Conservation (phyloP, 2,113 vertebrate genomes). For the Odocoileus hemionus region DNA sequence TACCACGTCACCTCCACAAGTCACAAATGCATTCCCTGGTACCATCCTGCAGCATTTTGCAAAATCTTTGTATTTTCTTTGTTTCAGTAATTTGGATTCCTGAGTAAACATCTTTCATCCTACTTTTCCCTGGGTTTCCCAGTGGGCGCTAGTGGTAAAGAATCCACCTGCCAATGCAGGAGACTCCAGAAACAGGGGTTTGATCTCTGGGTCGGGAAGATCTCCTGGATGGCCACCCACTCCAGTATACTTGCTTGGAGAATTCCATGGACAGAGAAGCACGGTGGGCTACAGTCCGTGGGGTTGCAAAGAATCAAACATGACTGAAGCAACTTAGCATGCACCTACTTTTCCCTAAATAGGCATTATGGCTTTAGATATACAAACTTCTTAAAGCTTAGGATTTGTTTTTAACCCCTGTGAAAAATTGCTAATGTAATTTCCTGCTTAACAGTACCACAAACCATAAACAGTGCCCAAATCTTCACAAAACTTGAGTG, state of each 20-base stretch:
- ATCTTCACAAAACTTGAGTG: conserved; percentile 27
- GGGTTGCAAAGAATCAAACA: background rate
- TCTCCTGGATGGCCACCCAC: background rate
- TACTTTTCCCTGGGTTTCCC: background rate
- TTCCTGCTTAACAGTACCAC: background rate
- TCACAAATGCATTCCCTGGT: background rate
- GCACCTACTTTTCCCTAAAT: background rate
- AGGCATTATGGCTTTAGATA: background rate
- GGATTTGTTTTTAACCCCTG: background rate
- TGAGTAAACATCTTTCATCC: background rate
- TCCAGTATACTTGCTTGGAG: background rate
- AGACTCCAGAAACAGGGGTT: background rate
- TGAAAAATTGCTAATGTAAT: background rate
- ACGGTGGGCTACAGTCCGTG: accelerated
- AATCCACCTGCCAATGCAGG: background rate
- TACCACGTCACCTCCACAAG: accelerated
- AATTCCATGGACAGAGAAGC: background rate
- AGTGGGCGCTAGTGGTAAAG: background rate
- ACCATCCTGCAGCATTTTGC: background rate
- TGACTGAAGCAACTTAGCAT: accelerated
- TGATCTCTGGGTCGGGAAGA: background rate
- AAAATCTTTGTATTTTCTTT: background rate
- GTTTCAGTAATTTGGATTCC: background rate
- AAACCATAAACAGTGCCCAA: background rate
- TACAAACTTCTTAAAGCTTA: background rate